Conservation (phyloP, 2,888 invertebrate genomes). For the Adineta ricciae region DNA sequence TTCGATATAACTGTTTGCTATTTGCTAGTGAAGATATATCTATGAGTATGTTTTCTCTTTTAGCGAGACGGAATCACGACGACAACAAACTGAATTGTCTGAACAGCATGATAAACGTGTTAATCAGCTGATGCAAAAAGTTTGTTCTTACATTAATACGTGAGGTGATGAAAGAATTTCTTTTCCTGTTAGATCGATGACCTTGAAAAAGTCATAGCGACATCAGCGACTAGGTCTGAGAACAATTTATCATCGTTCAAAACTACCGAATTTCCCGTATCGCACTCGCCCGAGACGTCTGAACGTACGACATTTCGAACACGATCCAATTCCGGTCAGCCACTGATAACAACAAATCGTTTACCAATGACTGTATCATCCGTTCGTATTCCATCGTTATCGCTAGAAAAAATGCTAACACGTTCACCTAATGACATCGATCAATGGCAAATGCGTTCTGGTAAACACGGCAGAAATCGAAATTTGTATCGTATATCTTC, state of each 20-base stretch:
- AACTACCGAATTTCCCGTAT: neutral
- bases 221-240: neutral
- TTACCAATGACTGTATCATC: neutral
- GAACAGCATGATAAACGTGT: neutral
- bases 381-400: neutral
- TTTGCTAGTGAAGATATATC: neutral
- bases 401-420: neutral
- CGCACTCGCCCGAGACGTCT: neutral
- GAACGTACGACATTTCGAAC: neutral
- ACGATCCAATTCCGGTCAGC: neutral
- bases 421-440: neutral
- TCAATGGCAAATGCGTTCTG: neutral
- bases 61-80: neutral
- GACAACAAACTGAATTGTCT: neutral
- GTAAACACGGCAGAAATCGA: too few relatives aligned
- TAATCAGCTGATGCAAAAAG: neutral
- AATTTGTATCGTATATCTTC: too few relatives aligned
- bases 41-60: neutral
- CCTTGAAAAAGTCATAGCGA: neutral
- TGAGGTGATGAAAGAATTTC: neutral
- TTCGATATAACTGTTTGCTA: neutral
- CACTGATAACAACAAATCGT: neutral
- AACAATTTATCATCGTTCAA: neutral
- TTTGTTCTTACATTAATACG: neutral
- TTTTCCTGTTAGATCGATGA: neutral